A percentile compares a stretch with the other conserved stretches of the same genome.
Conservation (phyloP, 2,888 invertebrate species). For the Napeogenes sylphis region DNA sequence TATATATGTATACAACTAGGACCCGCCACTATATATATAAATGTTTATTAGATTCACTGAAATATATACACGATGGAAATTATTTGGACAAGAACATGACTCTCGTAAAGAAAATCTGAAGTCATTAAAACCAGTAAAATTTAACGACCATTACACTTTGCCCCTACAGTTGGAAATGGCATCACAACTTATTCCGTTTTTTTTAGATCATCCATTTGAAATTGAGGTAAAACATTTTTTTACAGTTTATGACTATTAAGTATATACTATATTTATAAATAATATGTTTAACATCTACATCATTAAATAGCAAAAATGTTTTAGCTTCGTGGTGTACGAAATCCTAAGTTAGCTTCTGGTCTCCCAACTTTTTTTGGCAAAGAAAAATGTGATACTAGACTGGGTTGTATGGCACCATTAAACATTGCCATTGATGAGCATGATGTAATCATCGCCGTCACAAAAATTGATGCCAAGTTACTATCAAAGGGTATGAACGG, state of each 20-base stretch:
- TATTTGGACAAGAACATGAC: conserved; percentile 37
- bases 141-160: conserved; percentile 32
- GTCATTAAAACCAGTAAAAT: conserved; percentile 17
- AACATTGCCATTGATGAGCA: conserved; percentile 32
- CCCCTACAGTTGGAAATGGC: conserved; percentile 22
- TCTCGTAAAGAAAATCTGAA: conserved; percentile 27
- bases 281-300: too few species aligned
- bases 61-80: conserved; percentile 53
- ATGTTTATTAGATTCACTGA: conserved; percentile 47
- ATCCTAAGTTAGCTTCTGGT: conserved; percentile 18
- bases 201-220: conserved; percentile 28
- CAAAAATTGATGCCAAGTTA: conserved; percentile 52
- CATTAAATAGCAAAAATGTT: conserved; percentile 21
- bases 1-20: too few species aligned
- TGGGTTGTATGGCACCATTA: conserved; percentile 34
- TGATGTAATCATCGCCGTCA: conserved; percentile 56
- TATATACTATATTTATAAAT: too few species aligned
- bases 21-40: too few species aligned
- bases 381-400: conserved; percentile 46
- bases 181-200: conserved; percentile 19
- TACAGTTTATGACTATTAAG: too few species aligned
- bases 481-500: conserved; percentile 48
- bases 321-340: conserved; percentile 53
- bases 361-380: conserved; percentile 50
- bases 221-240: conserved; percentile 22